Conservation (phyloP, 2,113 vertebrate species). For the Pedionomus torquatus region DNA sequence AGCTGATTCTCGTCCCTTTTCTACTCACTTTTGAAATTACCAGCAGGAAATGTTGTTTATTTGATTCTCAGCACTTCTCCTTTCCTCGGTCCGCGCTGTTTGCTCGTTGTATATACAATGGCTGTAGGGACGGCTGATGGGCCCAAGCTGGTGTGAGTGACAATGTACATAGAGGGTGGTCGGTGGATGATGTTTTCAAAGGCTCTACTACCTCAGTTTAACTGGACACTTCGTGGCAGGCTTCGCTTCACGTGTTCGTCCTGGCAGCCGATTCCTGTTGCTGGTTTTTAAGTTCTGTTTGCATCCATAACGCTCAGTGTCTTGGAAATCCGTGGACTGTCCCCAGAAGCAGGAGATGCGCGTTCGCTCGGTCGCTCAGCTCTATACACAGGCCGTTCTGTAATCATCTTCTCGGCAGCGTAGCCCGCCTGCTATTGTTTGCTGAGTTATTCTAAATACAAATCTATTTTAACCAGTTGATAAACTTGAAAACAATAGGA, state of each 20-base stretch:
- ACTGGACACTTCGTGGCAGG: slow-evolving; percentile 69
- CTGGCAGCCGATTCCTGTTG: slow-evolving; percentile 40
- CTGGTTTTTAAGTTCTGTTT: slow-evolving; percentile 38
- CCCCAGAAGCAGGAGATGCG: not conserved
- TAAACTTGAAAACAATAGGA: slow-evolving; percentile 21
- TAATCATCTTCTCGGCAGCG: not conserved
- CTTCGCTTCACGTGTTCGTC: slow-evolving; percentile 52
- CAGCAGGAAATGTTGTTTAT: slow-evolving; percentile 45
- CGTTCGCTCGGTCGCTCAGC: not conserved
- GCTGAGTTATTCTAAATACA: not conserved
- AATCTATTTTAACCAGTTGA: not conserved
- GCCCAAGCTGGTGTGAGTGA: slow-evolving; percentile 67
- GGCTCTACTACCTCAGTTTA: slow-evolving; percentile 82
- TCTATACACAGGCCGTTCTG: not conserved
- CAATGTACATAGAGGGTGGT: slow-evolving; percentile 69
- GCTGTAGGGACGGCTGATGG: slow-evolving; percentile 55
- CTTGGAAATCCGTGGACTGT: not conserved
- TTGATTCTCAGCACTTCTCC: slow-evolving; percentile 46
- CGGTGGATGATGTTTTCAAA: slow-evolving; percentile 68
- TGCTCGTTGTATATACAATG: slow-evolving; percentile 50
- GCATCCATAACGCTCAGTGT: not conserved
- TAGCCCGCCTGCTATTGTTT: not conserved
- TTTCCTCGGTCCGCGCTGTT: not conserved
- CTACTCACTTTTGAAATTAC: slow-evolving; percentile 39
- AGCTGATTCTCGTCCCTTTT: slow-evolving; percentile 51